Evolutionary conservation across 2,888 invertebrate genomes (phyloP).

Genomic region (Sinohyriopsis cumingii): DNA sequence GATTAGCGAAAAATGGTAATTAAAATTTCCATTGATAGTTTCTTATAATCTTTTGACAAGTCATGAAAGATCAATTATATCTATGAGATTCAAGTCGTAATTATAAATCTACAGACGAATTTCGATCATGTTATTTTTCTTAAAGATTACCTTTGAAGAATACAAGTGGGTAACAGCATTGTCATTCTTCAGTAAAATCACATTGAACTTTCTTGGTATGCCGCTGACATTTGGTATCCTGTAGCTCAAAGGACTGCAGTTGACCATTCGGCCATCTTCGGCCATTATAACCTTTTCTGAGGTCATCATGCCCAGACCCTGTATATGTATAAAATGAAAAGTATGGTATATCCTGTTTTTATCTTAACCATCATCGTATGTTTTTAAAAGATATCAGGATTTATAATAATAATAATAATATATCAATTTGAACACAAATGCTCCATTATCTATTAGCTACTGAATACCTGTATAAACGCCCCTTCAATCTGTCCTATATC

Average conservation of each 20-base stretch:
- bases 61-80: neutral
- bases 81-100: neutral
- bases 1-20: too few relatives aligned
- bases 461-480: conserved; percentile 12
- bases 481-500: conserved; percentile 66
- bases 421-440: too few relatives aligned
- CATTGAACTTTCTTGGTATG: conserved; percentile 92
- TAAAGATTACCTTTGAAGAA: conserved; percentile 88
- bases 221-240: conserved; percentile 94
- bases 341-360: too few relatives aligned
- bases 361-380: too few relatives aligned
- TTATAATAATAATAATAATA: too few relatives aligned
- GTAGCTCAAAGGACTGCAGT: conserved; percentile 93
- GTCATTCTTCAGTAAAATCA: conserved; percentile 88
- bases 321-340: neutral
- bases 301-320: conserved; percentile 39
- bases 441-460: too few relatives aligned
- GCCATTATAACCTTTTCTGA: conserved; percentile 24
- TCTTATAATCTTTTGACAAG: too few relatives aligned
- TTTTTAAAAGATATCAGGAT: too few relatives aligned
- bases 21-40: too few relatives aligned
- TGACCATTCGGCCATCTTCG: conserved; percentile 81
- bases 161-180: conserved; percentile 92
- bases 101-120: neutral
- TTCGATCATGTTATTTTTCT: too few relatives aligned